A percentile compares a stretch with the other conserved stretches of the same genome.
These are phyloP conservation scores for Meandrina meandrites DNA, from an alignment of 92 coral and sea anemone genomes.

Conservation along the genomic window DNA sequence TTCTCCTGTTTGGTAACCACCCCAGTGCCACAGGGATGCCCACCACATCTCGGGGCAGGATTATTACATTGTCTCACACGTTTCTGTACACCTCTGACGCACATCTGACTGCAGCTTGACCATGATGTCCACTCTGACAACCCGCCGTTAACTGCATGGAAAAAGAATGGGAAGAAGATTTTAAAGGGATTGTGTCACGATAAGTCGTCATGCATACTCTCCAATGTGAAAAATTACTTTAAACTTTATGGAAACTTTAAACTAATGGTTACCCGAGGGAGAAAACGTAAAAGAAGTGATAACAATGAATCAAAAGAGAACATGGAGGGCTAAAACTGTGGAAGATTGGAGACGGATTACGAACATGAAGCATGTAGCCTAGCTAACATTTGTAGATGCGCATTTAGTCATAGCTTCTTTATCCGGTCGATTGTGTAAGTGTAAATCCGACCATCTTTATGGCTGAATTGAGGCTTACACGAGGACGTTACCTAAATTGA, in stretches of 20 bases:
- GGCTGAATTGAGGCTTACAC: no score
- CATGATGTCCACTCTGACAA: slow-evolving; percentile 55
- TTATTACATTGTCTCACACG: slow-evolving; percentile 51
- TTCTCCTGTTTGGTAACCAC: slow-evolving; percentile 18
- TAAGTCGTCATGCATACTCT: neutral
- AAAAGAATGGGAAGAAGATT: neutral
- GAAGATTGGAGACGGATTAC: no score
- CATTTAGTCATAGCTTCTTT: no score
- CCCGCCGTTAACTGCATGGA: slow-evolving; percentile 52
- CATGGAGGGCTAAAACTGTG: no score
- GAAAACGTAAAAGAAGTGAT: no score
- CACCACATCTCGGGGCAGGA: slow-evolving; percentile 64
- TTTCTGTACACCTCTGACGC: slow-evolving; percentile 35
- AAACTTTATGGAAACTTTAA: no score
- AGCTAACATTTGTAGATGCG: no score
- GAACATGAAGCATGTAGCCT: no score
- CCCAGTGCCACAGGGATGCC: slow-evolving; percentile 40
- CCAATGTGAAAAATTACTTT: neutral
- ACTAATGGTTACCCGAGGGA: neutral
- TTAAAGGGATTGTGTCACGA: neutral
- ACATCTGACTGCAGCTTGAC: slow-evolving; percentile 49
- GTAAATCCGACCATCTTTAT: no score
- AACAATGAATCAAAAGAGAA: no score
- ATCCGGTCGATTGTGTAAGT: no score
- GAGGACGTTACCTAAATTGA: no score